A percentile compares a stretch with the other conserved stretches of the same genome.
Evolutionary conservation across 2,797 vertebrate species (phyloP).

Genomic region (Paratrypauchen microcephalus): DNA sequence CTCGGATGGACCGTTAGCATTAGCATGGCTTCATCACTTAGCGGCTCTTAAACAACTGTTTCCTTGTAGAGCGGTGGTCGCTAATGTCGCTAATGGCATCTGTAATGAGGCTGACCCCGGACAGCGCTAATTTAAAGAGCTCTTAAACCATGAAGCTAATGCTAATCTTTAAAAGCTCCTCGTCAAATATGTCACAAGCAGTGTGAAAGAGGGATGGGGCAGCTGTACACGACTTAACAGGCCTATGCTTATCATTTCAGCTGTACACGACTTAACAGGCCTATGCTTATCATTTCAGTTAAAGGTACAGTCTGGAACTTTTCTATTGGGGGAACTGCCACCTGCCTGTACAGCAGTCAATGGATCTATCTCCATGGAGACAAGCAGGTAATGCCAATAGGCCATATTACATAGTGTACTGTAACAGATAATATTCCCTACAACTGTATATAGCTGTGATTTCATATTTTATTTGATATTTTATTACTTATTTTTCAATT

Average conservation of each 20-base stretch:
- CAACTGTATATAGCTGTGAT: too few species aligned
- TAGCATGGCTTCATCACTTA: slow-evolving; percentile 53
- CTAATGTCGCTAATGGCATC: slow-evolving; percentile 64
- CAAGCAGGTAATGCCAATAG: too few species aligned
- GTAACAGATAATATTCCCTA: too few species aligned
- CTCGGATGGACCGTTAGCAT: slow-evolving; percentile 27
- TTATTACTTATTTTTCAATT: too few species aligned
- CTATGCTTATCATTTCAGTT: too few species aligned
- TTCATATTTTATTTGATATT: too few species aligned
- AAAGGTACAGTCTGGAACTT: not conserved
- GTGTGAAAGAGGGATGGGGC: slow-evolving; percentile 50
- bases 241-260: too few species aligned
- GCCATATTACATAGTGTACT: too few species aligned
- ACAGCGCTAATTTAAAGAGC: slow-evolving; percentile 60
- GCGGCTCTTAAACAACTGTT: slow-evolving; percentile 59
- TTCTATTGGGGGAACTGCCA: not conserved
- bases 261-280: slow-evolving; percentile 19
- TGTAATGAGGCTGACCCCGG: slow-evolving; percentile 62
- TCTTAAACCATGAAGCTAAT: slow-evolving; percentile 58
- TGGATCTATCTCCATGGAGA: too few species aligned
- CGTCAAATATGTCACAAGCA: slow-evolving; percentile 43
- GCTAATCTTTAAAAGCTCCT: slow-evolving; percentile 56
- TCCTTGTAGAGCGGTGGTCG: slow-evolving; percentile 44
- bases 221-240: slow-evolving; percentile 38
- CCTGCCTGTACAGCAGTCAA: too few species aligned